phyloP scores from a whole-genome alignment of 1,140 invertebrate species.

The Philopotamus ludificatus region DNA sequence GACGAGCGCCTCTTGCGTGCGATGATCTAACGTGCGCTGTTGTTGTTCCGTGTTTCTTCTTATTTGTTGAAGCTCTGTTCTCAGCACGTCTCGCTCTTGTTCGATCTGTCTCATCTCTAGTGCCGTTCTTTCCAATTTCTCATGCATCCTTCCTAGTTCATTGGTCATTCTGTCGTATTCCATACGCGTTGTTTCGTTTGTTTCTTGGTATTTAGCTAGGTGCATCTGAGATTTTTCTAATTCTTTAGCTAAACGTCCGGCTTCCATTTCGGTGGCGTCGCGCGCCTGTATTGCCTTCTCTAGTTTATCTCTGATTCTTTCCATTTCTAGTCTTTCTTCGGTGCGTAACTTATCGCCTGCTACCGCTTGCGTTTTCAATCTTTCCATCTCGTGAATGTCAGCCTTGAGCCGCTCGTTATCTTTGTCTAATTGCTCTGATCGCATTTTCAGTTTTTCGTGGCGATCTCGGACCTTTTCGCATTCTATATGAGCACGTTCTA shows the following conservation, averaged over 20 bases:
- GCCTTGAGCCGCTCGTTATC: slow-evolving; percentile 72
- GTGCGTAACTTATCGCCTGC: slow-evolving; percentile 62
- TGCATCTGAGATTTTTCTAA: slow-evolving; percentile 82
- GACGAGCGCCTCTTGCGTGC: slow-evolving; percentile 64
- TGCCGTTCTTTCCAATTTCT: slow-evolving; percentile 70
- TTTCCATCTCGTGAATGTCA: slow-evolving; percentile 68
- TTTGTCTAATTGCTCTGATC: slow-evolving; percentile 67
- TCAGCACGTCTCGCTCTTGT: slow-evolving; percentile 69
- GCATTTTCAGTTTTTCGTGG: slow-evolving; percentile 75
- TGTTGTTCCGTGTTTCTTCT: slow-evolving; percentile 67
- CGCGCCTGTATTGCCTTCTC: slow-evolving; percentile 79
- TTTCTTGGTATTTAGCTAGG: slow-evolving; percentile 77
- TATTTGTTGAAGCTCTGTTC: slow-evolving; percentile 66
- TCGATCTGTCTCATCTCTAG: slow-evolving; percentile 64
- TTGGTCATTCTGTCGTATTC: slow-evolving; percentile 80
- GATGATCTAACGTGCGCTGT: slow-evolving; percentile 59
- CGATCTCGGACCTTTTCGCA: slow-evolving; percentile 81
- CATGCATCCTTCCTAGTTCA: slow-evolving; percentile 75
- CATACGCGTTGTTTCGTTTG: slow-evolving; percentile 73
- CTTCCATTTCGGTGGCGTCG: slow-evolving; percentile 80
- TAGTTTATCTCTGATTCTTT: slow-evolving; percentile 78
- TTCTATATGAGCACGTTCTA: slow-evolving; percentile 79
- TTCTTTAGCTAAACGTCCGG: slow-evolving; percentile 80
- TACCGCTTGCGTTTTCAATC: slow-evolving; percentile 62
- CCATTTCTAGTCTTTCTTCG: slow-evolving; percentile 69